phyloP scores from a whole-genome alignment of 2,888 invertebrate genomes.

The Folsomia candida region DNA sequence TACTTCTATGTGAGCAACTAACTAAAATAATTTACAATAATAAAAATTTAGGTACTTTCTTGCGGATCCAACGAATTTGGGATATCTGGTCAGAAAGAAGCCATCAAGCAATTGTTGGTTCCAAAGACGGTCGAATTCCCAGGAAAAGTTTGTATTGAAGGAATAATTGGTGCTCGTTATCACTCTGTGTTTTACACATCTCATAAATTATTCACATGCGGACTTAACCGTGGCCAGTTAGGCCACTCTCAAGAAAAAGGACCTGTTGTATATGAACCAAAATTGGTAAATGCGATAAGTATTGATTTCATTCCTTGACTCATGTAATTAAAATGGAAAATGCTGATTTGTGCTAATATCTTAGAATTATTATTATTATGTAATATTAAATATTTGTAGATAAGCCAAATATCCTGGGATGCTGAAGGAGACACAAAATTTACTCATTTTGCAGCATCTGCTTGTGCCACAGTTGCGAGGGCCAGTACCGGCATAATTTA shows the following conservation, averaged over 20 bases:
- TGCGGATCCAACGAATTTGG: conserved; percentile 66
- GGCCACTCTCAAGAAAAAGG: conserved; percentile 62
- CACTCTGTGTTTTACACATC: conserved; percentile 68
- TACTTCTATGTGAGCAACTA: neutral
- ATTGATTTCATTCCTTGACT: too few relatives aligned
- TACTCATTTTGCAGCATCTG: conserved; percentile 62
- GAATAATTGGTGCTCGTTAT: conserved; percentile 67
- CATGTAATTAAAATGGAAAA: too few relatives aligned
- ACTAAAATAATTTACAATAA: neutral
- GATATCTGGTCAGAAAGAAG: conserved; percentile 63
- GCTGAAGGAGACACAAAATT: conserved; percentile 52
- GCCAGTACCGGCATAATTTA: conserved; percentile 68
- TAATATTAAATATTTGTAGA: conserved; percentile 37
- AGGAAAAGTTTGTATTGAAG: conserved; percentile 52
- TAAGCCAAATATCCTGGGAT: conserved; percentile 56
- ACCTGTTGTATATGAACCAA: conserved; percentile 54
- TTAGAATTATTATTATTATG: conserved; percentile 9
- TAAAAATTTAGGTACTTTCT: conserved; percentile 58
- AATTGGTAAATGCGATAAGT: conserved; percentile 43
- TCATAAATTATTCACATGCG: conserved; percentile 71
- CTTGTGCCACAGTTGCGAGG: conserved; percentile 67
- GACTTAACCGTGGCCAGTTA: conserved; percentile 77
- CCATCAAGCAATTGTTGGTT: conserved; percentile 26
- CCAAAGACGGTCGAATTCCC: conserved; percentile 49
- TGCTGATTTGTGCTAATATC: neutral